Evolutionary conservation across 1,140 invertebrate genomes (phyloP).

Genomic region (Ephestia elutella): DNA sequence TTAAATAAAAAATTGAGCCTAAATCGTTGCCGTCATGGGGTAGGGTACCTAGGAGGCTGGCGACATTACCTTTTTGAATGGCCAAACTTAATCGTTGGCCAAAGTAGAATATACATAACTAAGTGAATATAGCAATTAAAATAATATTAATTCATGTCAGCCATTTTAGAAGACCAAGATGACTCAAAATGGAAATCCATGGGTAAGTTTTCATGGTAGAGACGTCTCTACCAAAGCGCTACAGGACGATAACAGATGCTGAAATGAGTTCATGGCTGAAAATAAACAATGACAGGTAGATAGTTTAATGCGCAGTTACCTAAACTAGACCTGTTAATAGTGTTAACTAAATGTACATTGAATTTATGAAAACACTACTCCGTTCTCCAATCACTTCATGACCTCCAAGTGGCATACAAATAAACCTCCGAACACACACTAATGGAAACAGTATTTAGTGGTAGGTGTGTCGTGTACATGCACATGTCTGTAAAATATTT

Average conservation of each 20-base stretch:
- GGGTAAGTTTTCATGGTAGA: no score
- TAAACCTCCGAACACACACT: constrained; percentile 38
- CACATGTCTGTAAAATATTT: constrained; percentile 18
- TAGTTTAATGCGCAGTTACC: constrained; percentile 22
- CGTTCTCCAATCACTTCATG: constrained; percentile 44
- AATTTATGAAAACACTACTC: constrained; percentile 36
- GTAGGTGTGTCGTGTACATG: constrained; percentile 61
- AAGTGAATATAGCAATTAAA: no score
- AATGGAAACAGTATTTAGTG: constrained; percentile 12
- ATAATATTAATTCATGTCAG: no score
- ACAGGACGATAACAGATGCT: constrained; percentile 25
- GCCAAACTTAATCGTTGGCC: no score
- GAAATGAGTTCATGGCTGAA: constrained; percentile 34
- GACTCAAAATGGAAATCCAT: no score
- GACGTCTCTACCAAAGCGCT: neutral
- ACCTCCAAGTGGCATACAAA: constrained; percentile 54
- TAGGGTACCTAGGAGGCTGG: no score
- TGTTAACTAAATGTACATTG: constrained; percentile 36
- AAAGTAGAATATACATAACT: no score
- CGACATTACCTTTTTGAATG: no score
- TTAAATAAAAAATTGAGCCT: no score
- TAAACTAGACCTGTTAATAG: constrained; percentile 18
- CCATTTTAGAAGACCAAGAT: no score
- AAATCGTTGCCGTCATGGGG: no score
- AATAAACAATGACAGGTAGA: constrained; percentile 36